phyloP scores from a whole-genome alignment of 2,797 vertebrate genomes.

The Cyclura pinguis region DNA sequence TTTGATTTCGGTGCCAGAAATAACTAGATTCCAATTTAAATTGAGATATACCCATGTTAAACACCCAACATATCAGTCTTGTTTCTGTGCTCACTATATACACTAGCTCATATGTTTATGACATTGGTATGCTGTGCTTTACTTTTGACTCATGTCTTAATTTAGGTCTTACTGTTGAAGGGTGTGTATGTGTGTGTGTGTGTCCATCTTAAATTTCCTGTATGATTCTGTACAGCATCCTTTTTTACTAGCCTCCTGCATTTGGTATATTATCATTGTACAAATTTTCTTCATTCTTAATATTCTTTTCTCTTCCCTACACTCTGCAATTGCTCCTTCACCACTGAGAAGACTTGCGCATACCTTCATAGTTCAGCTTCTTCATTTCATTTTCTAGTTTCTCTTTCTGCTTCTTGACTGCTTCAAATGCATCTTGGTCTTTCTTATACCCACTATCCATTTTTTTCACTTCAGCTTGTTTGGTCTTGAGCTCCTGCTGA shows the following conservation, averaged over 20 bases:
- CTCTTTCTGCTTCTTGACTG: constrained; percentile 81
- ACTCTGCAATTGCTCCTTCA: not conserved
- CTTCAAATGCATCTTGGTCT: constrained; percentile 85
- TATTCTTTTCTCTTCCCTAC: not conserved
- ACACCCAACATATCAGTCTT: not conserved
- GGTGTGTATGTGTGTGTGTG: not conserved
- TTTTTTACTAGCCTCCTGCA: not conserved
- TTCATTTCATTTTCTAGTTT: constrained; percentile 86
- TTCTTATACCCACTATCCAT: constrained; percentile 92
- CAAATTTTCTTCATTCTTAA: not conserved
- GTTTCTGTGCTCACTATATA: not conserved
- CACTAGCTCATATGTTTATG: not conserved
- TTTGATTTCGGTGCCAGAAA: not conserved
- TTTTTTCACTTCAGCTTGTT: constrained; percentile 91
- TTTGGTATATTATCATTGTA: not conserved
- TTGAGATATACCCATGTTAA: not conserved
- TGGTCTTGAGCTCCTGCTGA: constrained; percentile 90
- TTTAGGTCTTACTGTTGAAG: not conserved
- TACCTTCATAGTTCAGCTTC: constrained; percentile 92
- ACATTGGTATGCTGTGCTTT: not conserved
- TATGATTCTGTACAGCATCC: too few relatives aligned
- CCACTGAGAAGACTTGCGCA: constrained; percentile 12
- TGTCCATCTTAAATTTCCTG: not conserved
- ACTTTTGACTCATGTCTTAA: not conserved
- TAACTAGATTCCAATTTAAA: not conserved